Evolutionary conservation across 2,113 vertebrate genomes (phyloP), one percentile per base, ranked within the genome.

Genomic region (Sula dactylatra): DNA sequence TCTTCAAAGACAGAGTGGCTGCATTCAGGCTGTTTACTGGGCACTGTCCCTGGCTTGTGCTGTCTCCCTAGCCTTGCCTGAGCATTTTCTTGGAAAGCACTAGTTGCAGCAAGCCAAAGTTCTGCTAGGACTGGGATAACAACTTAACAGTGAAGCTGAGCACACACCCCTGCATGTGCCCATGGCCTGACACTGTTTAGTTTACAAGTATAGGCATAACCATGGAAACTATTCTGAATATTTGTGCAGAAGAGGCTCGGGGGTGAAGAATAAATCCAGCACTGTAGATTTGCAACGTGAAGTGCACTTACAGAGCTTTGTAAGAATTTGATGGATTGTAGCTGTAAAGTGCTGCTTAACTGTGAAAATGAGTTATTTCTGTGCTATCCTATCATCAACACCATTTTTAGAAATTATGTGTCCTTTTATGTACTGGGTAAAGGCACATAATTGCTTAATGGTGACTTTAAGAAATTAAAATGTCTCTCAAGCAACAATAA

Each of bases 301-400:
- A 81, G 42, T 7, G 1, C 21, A 16, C 11, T 88, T 81, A 78
- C 3, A 36, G 32, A 81, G 59, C 31, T 86, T 72, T 64, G 52
- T 40, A 78, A 76, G 66, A 82, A 65, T 79, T 82, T 95, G 74
- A 95, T 80, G 44, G 82, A 77, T 69, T 73, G 78, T 92, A 91
- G 62, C 62, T 82, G 34, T 69, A 77, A 93, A 95, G 74, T 38
- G 66, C 36, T 94, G 61, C 47, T 95, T 90, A 86, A 22, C 76
- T 34, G 34, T 78, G 82, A 93, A 88, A 92, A 86, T 52, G 9
- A 93, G 84, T 86, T 90, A 67, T 86, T 90, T 93, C 76, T 90
- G 31, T 55, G 26, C 45, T 92, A 71, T 74, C 55, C 18, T 78
- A 86, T 29, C 38, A 77, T 47, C n/a, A 81, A 65, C 62, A 72